A percentile compares a stretch with the other conserved stretches of the same genome.
phyloP scores from a whole-genome alignment of 2,797 vertebrate genomes.

The Sarcoramphus papa region DNA sequence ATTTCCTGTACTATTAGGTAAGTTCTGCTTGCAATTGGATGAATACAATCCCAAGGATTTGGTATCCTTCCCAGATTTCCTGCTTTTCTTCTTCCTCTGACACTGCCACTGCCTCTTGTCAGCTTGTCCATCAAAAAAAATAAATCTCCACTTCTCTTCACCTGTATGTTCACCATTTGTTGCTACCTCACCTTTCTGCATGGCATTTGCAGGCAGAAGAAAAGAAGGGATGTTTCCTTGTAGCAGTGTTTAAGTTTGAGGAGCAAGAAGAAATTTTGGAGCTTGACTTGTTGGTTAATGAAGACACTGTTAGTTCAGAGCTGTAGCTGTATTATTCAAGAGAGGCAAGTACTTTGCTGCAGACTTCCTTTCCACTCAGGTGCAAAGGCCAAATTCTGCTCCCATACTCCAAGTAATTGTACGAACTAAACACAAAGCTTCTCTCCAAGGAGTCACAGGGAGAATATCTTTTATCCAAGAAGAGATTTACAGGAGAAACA shows the following conservation, averaged over 20 bases:
- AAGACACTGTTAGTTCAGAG: background rate
- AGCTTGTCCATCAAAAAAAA: background rate
- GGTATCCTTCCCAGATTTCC: background rate
- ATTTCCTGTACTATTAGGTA: constrained; percentile 3
- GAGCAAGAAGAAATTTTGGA: background rate
- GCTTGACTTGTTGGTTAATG: background rate
- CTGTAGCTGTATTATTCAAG: background rate
- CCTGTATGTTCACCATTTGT: background rate
- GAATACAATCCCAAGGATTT: background rate
- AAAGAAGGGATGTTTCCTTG: background rate
- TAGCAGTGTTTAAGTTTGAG: background rate
- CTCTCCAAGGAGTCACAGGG: background rate
- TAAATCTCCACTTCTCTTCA: background rate
- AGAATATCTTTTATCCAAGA: background rate
- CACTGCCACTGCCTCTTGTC: background rate
- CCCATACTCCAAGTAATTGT: background rate
- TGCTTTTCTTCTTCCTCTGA: background rate
- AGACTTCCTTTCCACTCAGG: background rate
- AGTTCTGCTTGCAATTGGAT: background rate
- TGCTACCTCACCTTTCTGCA: background rate
- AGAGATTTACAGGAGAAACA: background rate
- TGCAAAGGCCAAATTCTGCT: background rate
- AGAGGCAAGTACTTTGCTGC: background rate
- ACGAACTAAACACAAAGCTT: background rate
- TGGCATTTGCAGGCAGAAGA: background rate